These are phyloP conservation scores for Eristalis pertinax DNA, from an alignment of 2,888 invertebrate species.

Conservation along the genomic window DNA sequence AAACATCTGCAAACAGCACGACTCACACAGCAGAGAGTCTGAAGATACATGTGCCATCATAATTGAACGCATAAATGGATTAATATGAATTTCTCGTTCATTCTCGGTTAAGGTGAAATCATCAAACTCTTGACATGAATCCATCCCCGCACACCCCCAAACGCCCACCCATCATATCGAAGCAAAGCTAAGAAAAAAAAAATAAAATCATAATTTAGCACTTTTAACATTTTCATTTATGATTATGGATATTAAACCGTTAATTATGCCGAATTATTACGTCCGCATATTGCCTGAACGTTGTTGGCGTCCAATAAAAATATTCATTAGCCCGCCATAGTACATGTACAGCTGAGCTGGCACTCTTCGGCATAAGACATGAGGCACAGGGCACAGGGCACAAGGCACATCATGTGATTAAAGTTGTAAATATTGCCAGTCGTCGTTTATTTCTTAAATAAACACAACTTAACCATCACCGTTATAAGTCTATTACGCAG, in stretches of 20 bases:
- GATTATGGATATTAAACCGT: slow-evolving; percentile 66
- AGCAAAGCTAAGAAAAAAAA: not conserved
- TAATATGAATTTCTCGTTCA: slow-evolving; percentile 32
- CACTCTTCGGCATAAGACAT: slow-evolving; percentile 26
- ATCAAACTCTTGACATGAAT: slow-evolving; percentile 23
- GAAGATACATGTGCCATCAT: slow-evolving; percentile 2
- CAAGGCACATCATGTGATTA: slow-evolving; percentile 45
- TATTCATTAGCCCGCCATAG: slow-evolving; percentile 57
- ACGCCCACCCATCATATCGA: too few relatives aligned
- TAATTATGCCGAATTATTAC: slow-evolving; percentile 51
- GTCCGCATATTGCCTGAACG: slow-evolving; percentile 58
- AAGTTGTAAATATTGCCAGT: slow-evolving; percentile 54
- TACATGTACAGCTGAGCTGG: slow-evolving; percentile 25
- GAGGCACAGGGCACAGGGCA: not conserved
- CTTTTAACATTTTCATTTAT: slow-evolving; percentile 68
- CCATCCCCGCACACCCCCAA: not conserved
- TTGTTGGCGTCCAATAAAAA: slow-evolving; percentile 59
- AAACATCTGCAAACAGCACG: slow-evolving; percentile 11
- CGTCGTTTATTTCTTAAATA: slow-evolving; percentile 46
- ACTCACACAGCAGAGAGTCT: not conserved
- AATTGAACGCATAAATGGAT: slow-evolving; percentile 30
- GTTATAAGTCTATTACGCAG: slow-evolving; percentile 27
- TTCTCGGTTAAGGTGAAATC: slow-evolving; percentile 47
- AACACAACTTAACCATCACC: slow-evolving; percentile 28
- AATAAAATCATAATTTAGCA: slow-evolving; percentile 39